Base-by-base conservation (phyloP, 1,140 invertebrate species). In the Drosophila arizonae region DNA sequence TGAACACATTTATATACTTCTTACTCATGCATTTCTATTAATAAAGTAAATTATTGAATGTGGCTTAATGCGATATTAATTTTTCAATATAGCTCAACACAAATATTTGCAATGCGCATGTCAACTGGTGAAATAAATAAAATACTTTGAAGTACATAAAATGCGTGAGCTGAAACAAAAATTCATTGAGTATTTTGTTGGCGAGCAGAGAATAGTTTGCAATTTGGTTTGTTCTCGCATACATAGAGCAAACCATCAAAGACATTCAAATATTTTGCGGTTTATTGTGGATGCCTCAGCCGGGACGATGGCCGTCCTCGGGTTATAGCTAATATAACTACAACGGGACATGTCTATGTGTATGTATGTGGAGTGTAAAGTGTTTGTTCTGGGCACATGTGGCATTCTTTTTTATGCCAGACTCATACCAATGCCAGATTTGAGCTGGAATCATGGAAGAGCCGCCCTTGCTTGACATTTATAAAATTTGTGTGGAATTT, bases 201-300 rank as follows among this genome's bases (percentile, higher is more conserved):
- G 5, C 28, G 10, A 41, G 30, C 10, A 15, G 13, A n/a, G 48
- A n/a, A 58, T 65, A 33, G n/a, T 24, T 48, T n/a, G 30, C 39
- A 45, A 50, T 65, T 61, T 43, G 30, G 63, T 46, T 41, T 15
- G 46, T 30, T 33, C 24, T 17, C n/a, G 56, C 39, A 65, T 48
- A 10, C 15, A 41, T 28, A 17, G 24, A 30, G 56, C 74, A 57
- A 60, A 62, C 81, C 81, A 89, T 88, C 84, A 88, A 88, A 88
- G 84, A 88, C 85, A 88, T 88, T 88, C 85, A 75, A 80, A 66
- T 66, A 88, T 89, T 88, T 88, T 88, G 84, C 68, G 84, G 84
- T 89, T 75, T 89, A 52, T 79, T 76, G 33, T 72, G 64, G 60
- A 74, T 76, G 72, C 79, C 26, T 46, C 17, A 50, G 50, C 43